These are phyloP conservation scores for Psophia crepitans DNA, from an alignment of 2,113 vertebrate species.

Conservation along the genomic window DNA sequence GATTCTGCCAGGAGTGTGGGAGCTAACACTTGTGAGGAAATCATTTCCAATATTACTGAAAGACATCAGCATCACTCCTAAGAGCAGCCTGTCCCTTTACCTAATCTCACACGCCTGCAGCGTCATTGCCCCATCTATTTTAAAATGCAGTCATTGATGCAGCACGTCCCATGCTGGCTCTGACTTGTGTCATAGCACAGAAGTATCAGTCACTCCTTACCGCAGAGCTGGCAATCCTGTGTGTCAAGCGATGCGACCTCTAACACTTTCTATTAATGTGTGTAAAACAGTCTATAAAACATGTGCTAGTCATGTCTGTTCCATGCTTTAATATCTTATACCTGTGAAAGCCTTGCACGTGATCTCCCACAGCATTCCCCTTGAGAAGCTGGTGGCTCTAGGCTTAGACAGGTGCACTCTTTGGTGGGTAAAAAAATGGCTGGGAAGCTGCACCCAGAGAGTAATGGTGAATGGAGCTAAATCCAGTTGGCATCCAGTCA, in stretches of 20 bases:
- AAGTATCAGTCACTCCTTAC: background rate
- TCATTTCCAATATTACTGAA: background rate
- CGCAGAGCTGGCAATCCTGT: background rate
- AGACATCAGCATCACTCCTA: background rate
- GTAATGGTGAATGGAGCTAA: too few species aligned
- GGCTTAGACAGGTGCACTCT: too few species aligned
- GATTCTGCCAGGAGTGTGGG: background rate
- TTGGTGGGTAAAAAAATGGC: too few species aligned
- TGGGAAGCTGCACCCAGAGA: too few species aligned
- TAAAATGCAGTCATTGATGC: accelerated
- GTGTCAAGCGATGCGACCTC: background rate
- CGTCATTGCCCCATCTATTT: accelerated
- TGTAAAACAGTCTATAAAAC: background rate
- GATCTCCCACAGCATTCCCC: too few species aligned
- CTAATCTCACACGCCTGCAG: background rate
- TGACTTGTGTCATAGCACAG: background rate
- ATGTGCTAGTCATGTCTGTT: accelerated
- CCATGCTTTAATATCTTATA: background rate
- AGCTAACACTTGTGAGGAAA: background rate
- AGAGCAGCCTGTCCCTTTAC: background rate
- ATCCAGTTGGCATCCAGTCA: too few species aligned
- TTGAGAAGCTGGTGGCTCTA: too few species aligned
- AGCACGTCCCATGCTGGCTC: background rate
- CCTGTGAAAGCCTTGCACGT: too few species aligned
- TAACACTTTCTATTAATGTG: background rate